Conservation (phyloP, 2,113 vertebrate species). For the Cathartes aura region DNA sequence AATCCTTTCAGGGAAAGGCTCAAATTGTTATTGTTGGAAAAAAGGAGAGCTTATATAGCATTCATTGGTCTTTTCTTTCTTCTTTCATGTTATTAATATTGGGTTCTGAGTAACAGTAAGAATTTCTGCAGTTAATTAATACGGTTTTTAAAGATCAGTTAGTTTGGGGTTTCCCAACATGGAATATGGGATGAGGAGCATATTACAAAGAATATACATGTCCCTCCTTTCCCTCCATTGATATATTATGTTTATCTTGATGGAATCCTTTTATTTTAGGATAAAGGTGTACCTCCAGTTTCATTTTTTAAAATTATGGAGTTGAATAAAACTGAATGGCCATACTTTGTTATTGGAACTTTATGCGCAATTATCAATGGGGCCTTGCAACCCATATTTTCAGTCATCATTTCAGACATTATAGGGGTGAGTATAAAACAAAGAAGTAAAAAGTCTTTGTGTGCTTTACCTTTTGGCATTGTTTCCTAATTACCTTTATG, state of each 20-base stretch:
- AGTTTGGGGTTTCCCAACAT: neutral
- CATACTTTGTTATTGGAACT: constrained; percentile 82
- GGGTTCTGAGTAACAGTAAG: neutral
- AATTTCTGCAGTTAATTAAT: neutral
- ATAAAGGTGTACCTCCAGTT: constrained; percentile 72
- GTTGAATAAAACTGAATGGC: constrained; percentile 84
- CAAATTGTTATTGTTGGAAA: neutral
- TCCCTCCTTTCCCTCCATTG: neutral
- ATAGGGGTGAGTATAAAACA: constrained; percentile 75
- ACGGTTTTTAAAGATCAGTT: neutral
- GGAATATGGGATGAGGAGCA: neutral
- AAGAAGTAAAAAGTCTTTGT: neutral
- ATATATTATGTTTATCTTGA: neutral
- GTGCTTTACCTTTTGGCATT: neutral
- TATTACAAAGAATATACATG: neutral
- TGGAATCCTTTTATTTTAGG: constrained; percentile 63
- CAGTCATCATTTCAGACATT: constrained; percentile 86
- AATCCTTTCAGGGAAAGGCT: neutral
- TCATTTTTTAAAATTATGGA: constrained; percentile 83
- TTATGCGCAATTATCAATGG: constrained; percentile 82
- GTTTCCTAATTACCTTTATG: neutral
- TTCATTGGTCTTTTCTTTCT: neutral
- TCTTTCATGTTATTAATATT: neutral
- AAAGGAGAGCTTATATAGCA: neutral
- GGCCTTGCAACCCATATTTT: constrained; percentile 83